A percentile compares a stretch with the other conserved stretches of the same genome.
These are phyloP conservation scores for Rallus crepitans DNA, from an alignment of 2,797 vertebrate genomes.

Conservation along the genomic window DNA sequence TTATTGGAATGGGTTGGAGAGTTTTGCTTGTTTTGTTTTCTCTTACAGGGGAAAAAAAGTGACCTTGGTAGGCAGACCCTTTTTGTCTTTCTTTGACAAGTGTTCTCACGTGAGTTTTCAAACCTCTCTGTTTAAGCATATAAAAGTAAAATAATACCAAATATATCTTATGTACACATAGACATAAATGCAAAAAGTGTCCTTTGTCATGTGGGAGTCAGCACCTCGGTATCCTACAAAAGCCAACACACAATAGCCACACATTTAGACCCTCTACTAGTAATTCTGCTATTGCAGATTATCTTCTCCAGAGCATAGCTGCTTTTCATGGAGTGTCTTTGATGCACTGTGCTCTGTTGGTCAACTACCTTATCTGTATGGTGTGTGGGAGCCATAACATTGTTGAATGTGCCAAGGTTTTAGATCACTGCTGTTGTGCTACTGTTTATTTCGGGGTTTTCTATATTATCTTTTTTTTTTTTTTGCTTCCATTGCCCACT, in stretches of 20 bases:
- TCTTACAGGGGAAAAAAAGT: not conserved
- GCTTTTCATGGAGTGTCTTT: not conserved
- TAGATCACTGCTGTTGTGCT: not conserved
- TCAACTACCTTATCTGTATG: not conserved
- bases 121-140: constrained; percentile 6
- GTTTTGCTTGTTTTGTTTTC: not conserved
- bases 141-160: constrained; percentile 27
- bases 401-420: not conserved
- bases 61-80: constrained; percentile 38
- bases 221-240: not conserved
- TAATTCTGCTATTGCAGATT: not conserved
- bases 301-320: not conserved
- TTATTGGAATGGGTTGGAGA: constrained; percentile 42
- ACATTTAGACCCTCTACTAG: not conserved
- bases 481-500: not conserved
- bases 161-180: not conserved
- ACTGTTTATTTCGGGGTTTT: not conserved
- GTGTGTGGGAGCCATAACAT: not conserved
- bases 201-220: not conserved
- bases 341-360: not conserved
- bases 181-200: not conserved
- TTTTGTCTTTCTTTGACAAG: constrained; percentile 31
- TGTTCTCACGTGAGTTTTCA: constrained; percentile 28
- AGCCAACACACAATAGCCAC: not conserved
- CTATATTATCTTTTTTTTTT: not conserved